Conservation (phyloP, 1,140 invertebrate species). For the Cecropterus lyciades region DNA sequence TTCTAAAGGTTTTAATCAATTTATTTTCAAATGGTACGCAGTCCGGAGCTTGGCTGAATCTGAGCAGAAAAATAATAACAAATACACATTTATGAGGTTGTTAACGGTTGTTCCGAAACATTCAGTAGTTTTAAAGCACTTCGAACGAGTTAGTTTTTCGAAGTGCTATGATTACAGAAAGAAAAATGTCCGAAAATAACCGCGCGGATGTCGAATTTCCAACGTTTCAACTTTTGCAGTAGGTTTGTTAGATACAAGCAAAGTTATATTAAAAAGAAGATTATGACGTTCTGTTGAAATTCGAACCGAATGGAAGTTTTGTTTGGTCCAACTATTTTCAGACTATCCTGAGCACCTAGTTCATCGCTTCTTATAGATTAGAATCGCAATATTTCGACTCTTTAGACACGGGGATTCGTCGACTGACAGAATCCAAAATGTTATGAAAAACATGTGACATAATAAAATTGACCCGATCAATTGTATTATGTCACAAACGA, state of each 20-base stretch:
- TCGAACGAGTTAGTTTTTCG: slow-evolving; percentile 31
- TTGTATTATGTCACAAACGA: neutral
- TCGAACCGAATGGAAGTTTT: neutral
- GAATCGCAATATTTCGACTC: slow-evolving; percentile 5
- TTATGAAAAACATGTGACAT: slow-evolving; percentile 15
- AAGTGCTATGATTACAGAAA: slow-evolving; percentile 29
- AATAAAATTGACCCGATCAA: too few relatives aligned
- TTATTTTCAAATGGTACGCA: too few relatives aligned
- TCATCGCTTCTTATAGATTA: slow-evolving; percentile 8
- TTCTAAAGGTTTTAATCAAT: too few relatives aligned
- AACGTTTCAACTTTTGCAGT: slow-evolving; percentile 12
- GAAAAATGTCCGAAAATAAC: slow-evolving; percentile 23
- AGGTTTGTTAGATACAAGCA: slow-evolving; percentile 10
- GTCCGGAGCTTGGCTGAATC: neutral
- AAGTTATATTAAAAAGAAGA: neutral
- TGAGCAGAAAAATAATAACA: neutral
- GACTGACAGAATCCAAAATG: slow-evolving; percentile 1
- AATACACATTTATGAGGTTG: slow-evolving; percentile 24
- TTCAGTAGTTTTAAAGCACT: slow-evolving; percentile 31
- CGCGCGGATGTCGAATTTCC: slow-evolving; percentile 15
- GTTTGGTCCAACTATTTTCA: neutral
- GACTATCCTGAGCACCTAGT: neutral
- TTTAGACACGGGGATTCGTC: neutral
- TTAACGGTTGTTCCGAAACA: slow-evolving; percentile 26
- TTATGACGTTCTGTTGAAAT: neutral